Evolutionary conservation across 2,797 vertebrate genomes (phyloP), one percentile per base, ranked within the genome.

Genomic region (Phataginus tricuspis): DNA sequence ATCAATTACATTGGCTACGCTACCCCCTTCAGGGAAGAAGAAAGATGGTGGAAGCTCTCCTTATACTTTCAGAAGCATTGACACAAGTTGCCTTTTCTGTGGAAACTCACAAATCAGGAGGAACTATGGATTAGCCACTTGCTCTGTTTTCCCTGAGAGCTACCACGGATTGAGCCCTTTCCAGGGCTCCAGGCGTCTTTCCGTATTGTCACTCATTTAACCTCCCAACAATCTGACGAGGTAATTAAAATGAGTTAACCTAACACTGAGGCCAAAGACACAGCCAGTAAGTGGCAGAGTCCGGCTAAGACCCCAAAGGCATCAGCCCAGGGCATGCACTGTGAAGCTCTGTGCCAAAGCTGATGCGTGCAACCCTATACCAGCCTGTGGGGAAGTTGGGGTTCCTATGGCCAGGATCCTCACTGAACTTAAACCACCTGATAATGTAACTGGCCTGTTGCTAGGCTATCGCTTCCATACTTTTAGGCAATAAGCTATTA

Each of bases 291-390:
- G 34, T 8, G 25, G n/a, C 18, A 18, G 23, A 31, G 19, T 49
- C 49, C 61, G 77, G 23, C 9, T 37, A n/a, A n/a, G 49, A n/a
- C 8, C n/a, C 23, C 1, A 2, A 89, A 78, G 21, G 23, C 29
- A 7, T 31, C 21, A 21, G 15, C 18, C 15, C 2, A 6, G 21
- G 27, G 45, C 31, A 1, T 6, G 11, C 0, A 7, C 9, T 5
- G 45, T 29, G 51, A 79, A 29, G 27, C 10, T 34, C 55, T 4
- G 31, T 8, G 5, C n/a, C 31, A 61, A 27, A 37, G 10, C 21
- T 2, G 39, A 80, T 2, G 1, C 23, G 0, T 1, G 1, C 37
- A 39, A 1, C 5, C 6, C 5, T 13, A 2, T 9, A 6, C 15
- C 9, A n/a, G n/a, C 10, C 45, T 11, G 45, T 45, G 45, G 45